A percentile compares a stretch with the other conserved stretches of the same genome.
phyloP scores from a whole-genome alignment of 2,888 invertebrate genomes.

The Drosophila buzzatii region DNA sequence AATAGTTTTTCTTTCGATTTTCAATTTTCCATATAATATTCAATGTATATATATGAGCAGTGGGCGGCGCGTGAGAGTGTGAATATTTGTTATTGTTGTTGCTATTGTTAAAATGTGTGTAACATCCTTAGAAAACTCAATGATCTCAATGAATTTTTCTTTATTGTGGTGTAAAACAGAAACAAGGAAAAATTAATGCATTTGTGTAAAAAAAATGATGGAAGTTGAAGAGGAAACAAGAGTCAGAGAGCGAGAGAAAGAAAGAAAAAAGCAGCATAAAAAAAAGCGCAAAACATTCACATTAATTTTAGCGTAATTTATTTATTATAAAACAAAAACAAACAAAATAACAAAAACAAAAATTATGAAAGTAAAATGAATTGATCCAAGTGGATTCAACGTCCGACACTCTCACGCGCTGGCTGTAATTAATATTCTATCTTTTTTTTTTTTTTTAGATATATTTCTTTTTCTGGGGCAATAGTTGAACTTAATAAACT shows the following conservation, averaged over 20 bases:
- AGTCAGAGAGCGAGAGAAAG: constrained; percentile 17
- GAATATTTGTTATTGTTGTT: constrained; percentile 27
- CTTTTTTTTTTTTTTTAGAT: not conserved
- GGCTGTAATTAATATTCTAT: constrained; percentile 5
- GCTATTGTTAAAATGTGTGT: constrained; percentile 48
- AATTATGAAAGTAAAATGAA: constrained; percentile 2
- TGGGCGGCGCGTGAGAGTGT: constrained; percentile 54
- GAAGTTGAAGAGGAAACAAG: constrained; percentile 2
- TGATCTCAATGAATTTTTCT: constrained; percentile 80
- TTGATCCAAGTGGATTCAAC: not conserved
- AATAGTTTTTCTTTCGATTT: constrained; percentile 24
- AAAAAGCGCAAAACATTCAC: constrained; percentile 68
- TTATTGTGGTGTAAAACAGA: constrained; percentile 55
- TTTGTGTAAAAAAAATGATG: constrained; percentile 56
- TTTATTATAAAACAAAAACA: constrained; percentile 56
- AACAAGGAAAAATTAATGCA: constrained; percentile 66
- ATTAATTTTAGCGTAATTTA: constrained; percentile 70
- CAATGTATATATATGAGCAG: not conserved
- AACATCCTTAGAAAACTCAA: constrained; percentile 77
- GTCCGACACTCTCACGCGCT: constrained; percentile 68
- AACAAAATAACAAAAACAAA: constrained; percentile 20
- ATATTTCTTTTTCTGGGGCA: constrained; percentile 42
- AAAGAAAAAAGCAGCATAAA: constrained; percentile 9
- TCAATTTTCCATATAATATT: constrained; percentile 17
- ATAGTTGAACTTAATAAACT: constrained; percentile 59